A percentile compares a stretch with the other conserved stretches of the same genome.
Evolutionary conservation across 2,888 invertebrate species (phyloP).

Genomic region (Agrotis clavis): DNA sequence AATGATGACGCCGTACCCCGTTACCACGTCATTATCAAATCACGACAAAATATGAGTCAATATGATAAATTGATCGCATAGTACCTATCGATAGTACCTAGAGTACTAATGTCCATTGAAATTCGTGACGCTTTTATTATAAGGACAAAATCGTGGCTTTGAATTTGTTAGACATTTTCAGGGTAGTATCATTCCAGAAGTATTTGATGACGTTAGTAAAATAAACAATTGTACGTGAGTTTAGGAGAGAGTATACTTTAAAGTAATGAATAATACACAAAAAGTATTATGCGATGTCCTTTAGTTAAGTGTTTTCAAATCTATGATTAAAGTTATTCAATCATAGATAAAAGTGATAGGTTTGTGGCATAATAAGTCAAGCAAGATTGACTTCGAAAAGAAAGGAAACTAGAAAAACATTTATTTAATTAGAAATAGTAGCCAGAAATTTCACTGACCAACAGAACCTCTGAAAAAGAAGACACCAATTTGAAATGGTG

Average conservation of each 20-base stretch:
- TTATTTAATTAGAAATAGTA: not conserved
- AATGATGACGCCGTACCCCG: conserved; percentile 1
- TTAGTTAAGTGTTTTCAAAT: conserved; percentile 8
- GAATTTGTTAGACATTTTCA: conserved; percentile 39
- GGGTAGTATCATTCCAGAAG: conserved; percentile 17
- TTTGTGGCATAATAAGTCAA: not conserved
- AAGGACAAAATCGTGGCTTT: conserved; percentile 12
- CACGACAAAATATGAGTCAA: conserved; percentile 41
- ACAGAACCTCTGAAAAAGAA: conserved; percentile 43
- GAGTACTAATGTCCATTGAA: conserved; percentile 10
- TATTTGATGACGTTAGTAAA: conserved; percentile 17
- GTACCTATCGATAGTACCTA: conserved; percentile 7
- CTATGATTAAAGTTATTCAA: conserved; percentile 13
- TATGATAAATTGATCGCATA: conserved; percentile 38
- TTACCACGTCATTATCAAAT: not conserved
- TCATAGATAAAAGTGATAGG: not conserved
- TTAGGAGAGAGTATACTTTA: conserved; percentile 6
- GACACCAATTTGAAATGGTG: conserved; percentile 25
- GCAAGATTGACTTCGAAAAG: not conserved
- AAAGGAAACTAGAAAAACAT: not conserved
- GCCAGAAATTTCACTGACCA: not conserved
- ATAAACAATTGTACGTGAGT: conserved; percentile 10
- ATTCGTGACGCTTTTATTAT: conserved; percentile 38
- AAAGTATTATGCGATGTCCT: not conserved
- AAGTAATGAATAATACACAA: not conserved